phyloP scores from a whole-genome alignment of 2,797 vertebrate species.

The Xerus rutilus region DNA sequence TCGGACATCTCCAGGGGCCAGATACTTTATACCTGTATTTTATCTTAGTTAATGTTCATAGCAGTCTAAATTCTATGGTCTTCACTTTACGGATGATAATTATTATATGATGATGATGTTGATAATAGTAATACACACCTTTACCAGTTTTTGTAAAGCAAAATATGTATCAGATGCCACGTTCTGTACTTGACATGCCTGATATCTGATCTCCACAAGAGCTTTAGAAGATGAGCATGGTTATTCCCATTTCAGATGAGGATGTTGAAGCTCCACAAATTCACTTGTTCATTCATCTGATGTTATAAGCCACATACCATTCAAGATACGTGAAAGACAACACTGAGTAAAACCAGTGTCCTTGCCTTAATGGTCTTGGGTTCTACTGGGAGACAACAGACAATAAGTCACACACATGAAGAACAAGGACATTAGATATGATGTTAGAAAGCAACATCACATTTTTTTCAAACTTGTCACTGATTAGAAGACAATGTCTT shows the following conservation, averaged over 20 bases:
- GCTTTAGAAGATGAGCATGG: background rate
- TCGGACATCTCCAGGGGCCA: background rate
- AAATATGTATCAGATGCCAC: background rate
- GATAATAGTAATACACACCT: background rate
- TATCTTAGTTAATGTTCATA: background rate
- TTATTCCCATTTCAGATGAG: background rate
- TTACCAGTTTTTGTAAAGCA: background rate
- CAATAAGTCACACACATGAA: background rate
- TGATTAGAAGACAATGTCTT: background rate
- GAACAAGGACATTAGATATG: background rate
- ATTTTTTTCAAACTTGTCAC: background rate
- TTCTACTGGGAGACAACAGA: background rate
- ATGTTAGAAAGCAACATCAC: background rate
- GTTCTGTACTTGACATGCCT: background rate
- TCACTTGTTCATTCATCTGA: background rate
- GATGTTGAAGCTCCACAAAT: background rate
- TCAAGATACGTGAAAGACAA: background rate
- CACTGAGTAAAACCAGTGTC: background rate
- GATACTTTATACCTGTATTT: background rate
- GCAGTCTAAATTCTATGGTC: background rate
- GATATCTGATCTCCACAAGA: background rate
- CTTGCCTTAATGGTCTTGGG: background rate
- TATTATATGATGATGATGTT: background rate
- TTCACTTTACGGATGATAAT: background rate
- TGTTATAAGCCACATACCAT: background rate